Percentiles rank a stretch among this genome's conserved stretches.
These are phyloP conservation scores for Ladona fulva DNA, from an alignment of 1,140 invertebrate genomes.

Conservation along the genomic window DNA sequence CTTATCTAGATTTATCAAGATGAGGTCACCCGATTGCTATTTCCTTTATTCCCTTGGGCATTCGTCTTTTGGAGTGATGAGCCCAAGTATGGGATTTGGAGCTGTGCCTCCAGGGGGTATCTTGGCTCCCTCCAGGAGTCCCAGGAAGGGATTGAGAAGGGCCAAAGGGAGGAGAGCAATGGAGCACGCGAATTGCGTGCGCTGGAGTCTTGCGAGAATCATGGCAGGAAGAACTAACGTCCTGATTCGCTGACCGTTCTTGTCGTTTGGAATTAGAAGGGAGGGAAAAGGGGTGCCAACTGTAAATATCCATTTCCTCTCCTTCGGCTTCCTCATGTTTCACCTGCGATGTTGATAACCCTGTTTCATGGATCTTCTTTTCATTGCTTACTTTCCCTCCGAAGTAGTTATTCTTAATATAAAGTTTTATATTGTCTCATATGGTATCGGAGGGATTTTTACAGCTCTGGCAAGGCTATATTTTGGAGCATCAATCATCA, in stretches of 20 bases:
- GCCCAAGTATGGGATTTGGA: too few species aligned
- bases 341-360: neutral
- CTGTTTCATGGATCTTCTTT: neutral
- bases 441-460: neutral
- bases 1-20: too few species aligned
- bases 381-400: neutral
- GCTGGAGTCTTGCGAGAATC: neutral
- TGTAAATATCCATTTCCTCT: constrained; percentile 5
- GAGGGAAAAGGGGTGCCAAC: neutral
- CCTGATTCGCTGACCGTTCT: neutral
- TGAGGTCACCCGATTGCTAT: too few species aligned
- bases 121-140: neutral
- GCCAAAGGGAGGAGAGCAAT: neutral
- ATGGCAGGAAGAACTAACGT: neutral
- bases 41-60: too few species aligned
- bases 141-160: neutral
- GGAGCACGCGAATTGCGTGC: neutral
- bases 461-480: neutral
- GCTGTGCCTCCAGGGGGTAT: too few species aligned
- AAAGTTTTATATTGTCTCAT: neutral
- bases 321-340: neutral
- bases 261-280: neutral
- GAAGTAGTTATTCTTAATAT: neutral
- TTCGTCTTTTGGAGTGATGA: too few species aligned
- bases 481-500: neutral